Conservation (phyloP, 2,113 vertebrate genomes). For the Syngnathus scovelli region DNA sequence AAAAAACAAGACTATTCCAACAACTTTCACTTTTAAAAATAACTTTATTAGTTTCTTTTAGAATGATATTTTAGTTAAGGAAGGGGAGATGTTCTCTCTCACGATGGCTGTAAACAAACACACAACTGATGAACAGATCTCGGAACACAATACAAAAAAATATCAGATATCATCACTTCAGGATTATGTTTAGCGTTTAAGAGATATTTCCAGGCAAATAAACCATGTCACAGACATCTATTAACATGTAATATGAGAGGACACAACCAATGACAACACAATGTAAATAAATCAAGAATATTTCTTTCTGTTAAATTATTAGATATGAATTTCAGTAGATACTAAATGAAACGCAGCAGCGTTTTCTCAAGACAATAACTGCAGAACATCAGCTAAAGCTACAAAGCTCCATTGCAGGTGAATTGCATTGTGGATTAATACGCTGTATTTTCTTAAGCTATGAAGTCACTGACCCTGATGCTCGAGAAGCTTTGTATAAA, state of each 20-base stretch:
- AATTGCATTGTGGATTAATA: conserved; percentile 25
- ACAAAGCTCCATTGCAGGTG: conserved; percentile 34
- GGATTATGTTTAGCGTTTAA: conserved; percentile 8
- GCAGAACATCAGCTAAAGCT: conserved; percentile 18
- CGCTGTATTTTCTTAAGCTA: not conserved
- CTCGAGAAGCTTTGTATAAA: conserved; percentile 19
- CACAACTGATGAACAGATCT: conserved; percentile 15
- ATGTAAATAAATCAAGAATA: conserved; percentile 19
- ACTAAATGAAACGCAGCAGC: conserved; percentile 17
- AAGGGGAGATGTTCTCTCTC: conserved; percentile 21
- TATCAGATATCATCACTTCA: conserved; percentile 8
- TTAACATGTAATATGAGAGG: conserved; percentile 16
- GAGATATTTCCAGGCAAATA: not conserved
- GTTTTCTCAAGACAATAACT: conserved; percentile 12
- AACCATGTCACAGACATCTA: conserved; percentile 11
- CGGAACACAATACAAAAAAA: conserved; percentile 26
- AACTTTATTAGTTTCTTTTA: conserved; percentile 61
- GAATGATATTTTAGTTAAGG: conserved; percentile 22
- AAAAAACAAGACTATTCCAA: conserved; percentile 14
- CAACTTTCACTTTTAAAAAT: conserved; percentile 62
- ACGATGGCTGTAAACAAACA: conserved; percentile 40
- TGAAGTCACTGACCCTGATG: conserved; percentile 1
- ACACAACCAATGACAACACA: conserved; percentile 23
- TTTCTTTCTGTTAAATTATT: conserved; percentile 23
- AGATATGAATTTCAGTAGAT: conserved; percentile 22